Evolutionary conservation across 2,113 vertebrate genomes (phyloP).

Genomic region (Pomatorhinus ruficollis): DNA sequence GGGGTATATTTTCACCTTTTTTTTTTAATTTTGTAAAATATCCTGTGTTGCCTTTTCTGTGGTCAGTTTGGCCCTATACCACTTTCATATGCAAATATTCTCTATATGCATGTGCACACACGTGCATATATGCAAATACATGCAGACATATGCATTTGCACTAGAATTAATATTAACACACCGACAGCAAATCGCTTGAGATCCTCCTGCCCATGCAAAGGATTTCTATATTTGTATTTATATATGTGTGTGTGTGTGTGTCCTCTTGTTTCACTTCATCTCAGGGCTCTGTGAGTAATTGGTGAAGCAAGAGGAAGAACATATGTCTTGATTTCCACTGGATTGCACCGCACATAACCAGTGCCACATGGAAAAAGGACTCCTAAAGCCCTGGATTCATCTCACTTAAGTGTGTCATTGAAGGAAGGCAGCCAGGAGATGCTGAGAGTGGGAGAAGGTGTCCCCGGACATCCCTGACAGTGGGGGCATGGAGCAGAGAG

Average conservation of each 20-base stretch:
- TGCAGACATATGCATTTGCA: neutral
- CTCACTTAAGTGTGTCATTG: neutral
- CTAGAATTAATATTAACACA: neutral
- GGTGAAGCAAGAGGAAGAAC: slow-evolving; percentile 1
- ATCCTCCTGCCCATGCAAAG: neutral
- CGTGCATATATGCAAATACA: neutral
- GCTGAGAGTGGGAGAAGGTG: neutral
- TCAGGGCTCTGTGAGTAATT: slow-evolving; percentile 4
- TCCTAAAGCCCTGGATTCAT: slow-evolving; percentile 3
- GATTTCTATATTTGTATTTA: neutral
- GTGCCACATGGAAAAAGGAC: neutral
- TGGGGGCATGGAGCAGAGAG: neutral
- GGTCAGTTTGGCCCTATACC: neutral
- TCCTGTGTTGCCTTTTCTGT: neutral
- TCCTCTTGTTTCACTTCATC: neutral
- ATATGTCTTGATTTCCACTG: slow-evolving; percentile 33
- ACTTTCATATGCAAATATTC: neutral
- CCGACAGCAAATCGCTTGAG: neutral
- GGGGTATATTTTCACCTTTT: neutral
- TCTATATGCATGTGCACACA: neutral
- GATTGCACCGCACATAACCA: neutral
- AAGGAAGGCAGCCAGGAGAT: neutral
- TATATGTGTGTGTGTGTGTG: too few relatives aligned
- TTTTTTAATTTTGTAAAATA: neutral
- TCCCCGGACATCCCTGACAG: neutral